Evolutionary conservation across 2,888 invertebrate species (phyloP), one percentile per base, ranked within the genome.

Genomic region (Aethes cnicana): DNA sequence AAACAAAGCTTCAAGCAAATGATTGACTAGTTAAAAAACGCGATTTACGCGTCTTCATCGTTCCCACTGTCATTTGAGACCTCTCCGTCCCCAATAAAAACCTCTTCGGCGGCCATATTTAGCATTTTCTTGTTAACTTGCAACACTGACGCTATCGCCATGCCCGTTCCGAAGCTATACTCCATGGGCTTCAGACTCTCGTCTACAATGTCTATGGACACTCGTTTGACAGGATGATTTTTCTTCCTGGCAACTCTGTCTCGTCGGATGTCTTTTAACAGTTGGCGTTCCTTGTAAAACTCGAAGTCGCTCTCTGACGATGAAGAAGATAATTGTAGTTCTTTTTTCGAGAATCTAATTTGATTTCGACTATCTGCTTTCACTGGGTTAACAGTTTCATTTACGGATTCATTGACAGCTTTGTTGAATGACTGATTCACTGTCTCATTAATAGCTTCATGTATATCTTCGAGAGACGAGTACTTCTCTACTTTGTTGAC

Each of bases 61-160:
- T 90, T 84, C 0, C 90, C 90, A 55, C 89, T 90, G 37, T 90
- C 90, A n/a, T 74, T 65, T 0, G 88, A 88, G 0, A 89, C 85
- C 39, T 90, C 87, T 0, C 90, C 90, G 21, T 85, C 81, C 0
- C 88, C 90, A n/a, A 77, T 70, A 61, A 88, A 90, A 0, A 87
- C 80, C 17, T 89, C 88, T 47, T 90, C 90, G 1, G 69, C 64
- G 0, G 65, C 72, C 66, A 83, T 72, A 57, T 67, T 70, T 0
- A 74, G 68, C 8, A 78, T 62, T 47, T 68, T 72, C 0, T 64
- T 69, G 47, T 75, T 81, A 0, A 78, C 68, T 58, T 87, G 86
- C 53, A 90, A 64, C 48, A 90, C 73, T 0, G 90, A 86, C 0
- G 90, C 90, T 79, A 90, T 84, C 2, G 90, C 88, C 74, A 90